phyloP scores from a whole-genome alignment of 2,797 vertebrate species.

The Pangasius djambal region DNA sequence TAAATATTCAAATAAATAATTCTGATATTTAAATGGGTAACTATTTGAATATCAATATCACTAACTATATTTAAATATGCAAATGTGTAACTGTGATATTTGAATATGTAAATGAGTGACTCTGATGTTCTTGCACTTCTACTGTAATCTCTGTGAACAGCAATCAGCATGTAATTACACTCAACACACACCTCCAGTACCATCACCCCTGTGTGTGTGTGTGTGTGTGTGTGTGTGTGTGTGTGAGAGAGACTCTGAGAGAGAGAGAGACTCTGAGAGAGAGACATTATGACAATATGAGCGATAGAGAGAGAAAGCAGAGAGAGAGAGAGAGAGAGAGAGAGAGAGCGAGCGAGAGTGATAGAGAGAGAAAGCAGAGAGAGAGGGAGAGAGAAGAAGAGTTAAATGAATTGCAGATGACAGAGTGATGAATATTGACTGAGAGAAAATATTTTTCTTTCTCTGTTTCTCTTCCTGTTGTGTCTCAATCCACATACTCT shows the following conservation, averaged over 20 bases:
- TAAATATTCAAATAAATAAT: not conserved
- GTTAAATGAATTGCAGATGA: not conserved
- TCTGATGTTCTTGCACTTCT: conserved; percentile 21
- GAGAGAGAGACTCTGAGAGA: not conserved
- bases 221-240: conserved; percentile 20
- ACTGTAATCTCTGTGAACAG: not conserved
- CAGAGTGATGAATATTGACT: not conserved
- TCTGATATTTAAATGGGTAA: not conserved
- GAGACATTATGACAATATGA: not conserved
- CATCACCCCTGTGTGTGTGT: not conserved
- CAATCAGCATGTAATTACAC: conserved; percentile 28
- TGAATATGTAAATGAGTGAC: conserved; percentile 13
- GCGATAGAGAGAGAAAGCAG: not conserved
- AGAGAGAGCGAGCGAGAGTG: too few species aligned
- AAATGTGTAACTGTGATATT: conserved; percentile 4
- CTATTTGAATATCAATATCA: not conserved
- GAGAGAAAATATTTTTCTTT: not conserved
- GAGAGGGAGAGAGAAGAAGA: not conserved
- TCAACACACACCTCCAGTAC: not conserved
- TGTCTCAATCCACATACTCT: not conserved
- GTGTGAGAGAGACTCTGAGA: too few species aligned
- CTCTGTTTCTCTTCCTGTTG: not conserved
- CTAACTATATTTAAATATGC: conserved; percentile 9
- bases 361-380: not conserved
- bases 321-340: not conserved